Base-by-base conservation (phyloP, 2,797 vertebrate genomes). In the Dendrocincla fuliginosa region DNA sequence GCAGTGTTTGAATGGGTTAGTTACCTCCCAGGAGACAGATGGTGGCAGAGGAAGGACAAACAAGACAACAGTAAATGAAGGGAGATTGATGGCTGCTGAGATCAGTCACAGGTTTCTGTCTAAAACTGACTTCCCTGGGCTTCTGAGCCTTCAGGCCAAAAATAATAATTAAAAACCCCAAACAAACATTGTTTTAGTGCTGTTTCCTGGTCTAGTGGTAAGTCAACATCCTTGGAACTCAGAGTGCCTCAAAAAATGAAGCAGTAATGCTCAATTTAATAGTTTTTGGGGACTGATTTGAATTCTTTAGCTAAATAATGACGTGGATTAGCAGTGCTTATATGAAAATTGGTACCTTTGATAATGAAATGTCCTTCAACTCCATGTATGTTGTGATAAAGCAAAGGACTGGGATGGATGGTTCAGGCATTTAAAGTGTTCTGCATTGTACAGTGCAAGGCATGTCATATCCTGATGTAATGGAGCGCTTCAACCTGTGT, bases 21-120 rank as follows among this genome's bases (percentile, higher is more conserved):
- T 63, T 74, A 22, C 35, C 18, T 77, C 32, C 56, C 56, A 53
- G 71, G 52, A 92, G 63, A 55, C 27, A 63, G 39, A 39, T 10
- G 42, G 59, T 75, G 68, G n/a, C 70, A 67, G 63, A 24, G 59
- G 24, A 88, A 93, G 67, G 81, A 63, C 90, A 89, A 95, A 90
- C 4, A 41, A 90, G 77, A 65, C 69, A 67, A 33, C 47, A 76
- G 55, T 61, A 82, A 87, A 79, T 79, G 74, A 84, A 87, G 63
- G 27, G 82, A 92, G 89, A 93, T 87, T 89, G 77, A 88, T 92
- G 63, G 46, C 67, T 47, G 17, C 55, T 65, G 89, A 82, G 50
- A 59, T 85, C 75, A 44, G 78, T 32, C 25, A 61, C 41, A 52
- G 10, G 33, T 81, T 90, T 75, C 59, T 73, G 32, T 84, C 47